These are phyloP conservation scores for Archilochus colubris DNA, from an alignment of 2,113 vertebrate species.

Conservation along the genomic window DNA sequence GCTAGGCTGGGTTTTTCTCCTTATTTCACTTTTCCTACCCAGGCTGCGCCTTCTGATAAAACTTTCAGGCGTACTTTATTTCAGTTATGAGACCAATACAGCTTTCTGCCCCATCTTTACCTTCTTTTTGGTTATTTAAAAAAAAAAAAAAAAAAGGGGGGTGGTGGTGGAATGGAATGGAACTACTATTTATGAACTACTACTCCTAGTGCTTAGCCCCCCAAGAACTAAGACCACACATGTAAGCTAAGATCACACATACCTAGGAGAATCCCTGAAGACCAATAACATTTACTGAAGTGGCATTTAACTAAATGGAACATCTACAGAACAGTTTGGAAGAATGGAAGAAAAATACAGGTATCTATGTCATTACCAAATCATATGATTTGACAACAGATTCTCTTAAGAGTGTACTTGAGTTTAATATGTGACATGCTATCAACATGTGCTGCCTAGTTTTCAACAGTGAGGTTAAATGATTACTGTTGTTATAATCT, in stretches of 20 bases:
- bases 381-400: not conserved
- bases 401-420: not conserved
- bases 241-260: not conserved
- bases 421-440: not conserved
- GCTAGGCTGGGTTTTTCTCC: not conserved
- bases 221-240: not conserved
- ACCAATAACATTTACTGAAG: not conserved
- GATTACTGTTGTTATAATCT: not conserved
- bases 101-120: not conserved
- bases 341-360: not conserved
- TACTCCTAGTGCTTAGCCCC: not conserved
- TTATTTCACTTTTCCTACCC: not conserved
- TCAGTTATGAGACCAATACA: not conserved
- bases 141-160: too few relatives aligned
- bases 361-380: not conserved
- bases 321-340: not conserved
- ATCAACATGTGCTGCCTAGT: not conserved
- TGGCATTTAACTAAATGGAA: not conserved
- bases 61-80: not conserved
- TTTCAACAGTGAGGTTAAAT: not conserved
- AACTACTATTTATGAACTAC: not conserved
- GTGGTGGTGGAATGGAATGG: not conserved
- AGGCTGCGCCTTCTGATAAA: not conserved
- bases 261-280: not conserved
- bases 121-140: not conserved